Evolutionary conservation across 2,888 invertebrate genomes (phyloP), one percentile per base, ranked within the genome.

Genomic region (Hanleya hanleyi): DNA sequence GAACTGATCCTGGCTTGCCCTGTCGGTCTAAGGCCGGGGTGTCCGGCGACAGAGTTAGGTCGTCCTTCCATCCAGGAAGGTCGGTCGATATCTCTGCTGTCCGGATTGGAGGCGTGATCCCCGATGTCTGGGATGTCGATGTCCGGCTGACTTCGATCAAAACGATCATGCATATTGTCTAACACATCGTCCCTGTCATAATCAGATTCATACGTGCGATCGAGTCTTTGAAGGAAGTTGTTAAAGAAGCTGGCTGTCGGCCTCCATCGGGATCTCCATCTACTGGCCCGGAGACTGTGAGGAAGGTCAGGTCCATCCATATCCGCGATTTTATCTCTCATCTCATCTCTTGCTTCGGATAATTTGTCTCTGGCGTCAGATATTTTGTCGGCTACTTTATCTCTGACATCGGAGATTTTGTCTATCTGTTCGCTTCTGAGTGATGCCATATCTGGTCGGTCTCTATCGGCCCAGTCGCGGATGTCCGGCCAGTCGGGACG

Each of bases 161-260:
- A 15, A 15, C 57, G 57, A 15, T 9, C 26, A 57, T 57, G 57
- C 18, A n/a, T 22, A 26, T 57, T 22, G 9, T 22, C 29, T 29
- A 29, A 32, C 18, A n/a, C 47, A 26, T 57, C 26, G 9, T 22
- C 29, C 15, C 32, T 18, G 4, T 57, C 29, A 15, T 29, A 29
- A 26, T 57, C 29, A 2, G 32, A 22, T 29, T 57, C 57, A 9
- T 57, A 57, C 29, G 12, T 57, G 26, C 22, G 1, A 32, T 57
- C 32, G 7, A 57, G 15, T 57, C 57, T 18, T 32, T 57, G 57
- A 15, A 57, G 32, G 57, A 29, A 57, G 32, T 57, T 18, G 9
- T 57, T 57, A 26, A 57, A 57, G 57, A 57, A 57, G 29, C 29
- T 57, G 29, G 57, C 57, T 29, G 57, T 57, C 4, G 57, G 57